Percentiles rank a stretch among this genome's conserved stretches.
These are phyloP conservation scores for Pimpla rufipes DNA, from an alignment of 2,888 invertebrate species.

Conservation along the genomic window DNA sequence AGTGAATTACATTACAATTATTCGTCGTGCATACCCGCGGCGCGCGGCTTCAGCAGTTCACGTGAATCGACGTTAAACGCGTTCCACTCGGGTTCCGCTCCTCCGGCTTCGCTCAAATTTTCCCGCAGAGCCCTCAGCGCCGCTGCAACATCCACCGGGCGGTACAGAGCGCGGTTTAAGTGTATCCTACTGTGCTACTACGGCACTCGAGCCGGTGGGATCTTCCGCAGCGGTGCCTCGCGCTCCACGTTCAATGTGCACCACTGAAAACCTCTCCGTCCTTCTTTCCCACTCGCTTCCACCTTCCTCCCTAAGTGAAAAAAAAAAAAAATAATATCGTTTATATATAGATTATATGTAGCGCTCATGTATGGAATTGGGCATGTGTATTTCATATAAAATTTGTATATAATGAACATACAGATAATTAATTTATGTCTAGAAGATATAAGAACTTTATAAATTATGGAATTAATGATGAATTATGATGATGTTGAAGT, in stretches of 20 bases:
- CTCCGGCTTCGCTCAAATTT: neutral
- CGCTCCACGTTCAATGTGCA: neutral
- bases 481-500: too few species aligned
- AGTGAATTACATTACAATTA: constrained; percentile 29
- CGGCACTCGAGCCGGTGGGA: constrained; percentile 14
- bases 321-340: too few species aligned
- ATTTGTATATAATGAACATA: too few species aligned
- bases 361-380: too few species aligned
- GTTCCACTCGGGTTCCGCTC: constrained; percentile 11
- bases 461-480: too few species aligned
- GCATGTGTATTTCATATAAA: too few species aligned
- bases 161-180: constrained; percentile 9
- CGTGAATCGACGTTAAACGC: constrained; percentile 26
- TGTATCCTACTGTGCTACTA: constrained; percentile 3
- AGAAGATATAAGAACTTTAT: too few species aligned
- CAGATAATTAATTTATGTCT: too few species aligned
- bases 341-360: too few species aligned
- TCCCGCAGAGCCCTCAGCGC: neutral
- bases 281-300: constrained; percentile 1
- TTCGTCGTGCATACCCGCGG: constrained; percentile 10
- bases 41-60: constrained; percentile 2
- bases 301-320: too few species aligned
- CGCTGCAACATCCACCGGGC: constrained; percentile 4
- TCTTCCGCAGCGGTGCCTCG: constrained; percentile 43
- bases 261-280: constrained; percentile 16